Conservation (phyloP, 1,140 invertebrate species). For the Propsilocerus akamusi region DNA sequence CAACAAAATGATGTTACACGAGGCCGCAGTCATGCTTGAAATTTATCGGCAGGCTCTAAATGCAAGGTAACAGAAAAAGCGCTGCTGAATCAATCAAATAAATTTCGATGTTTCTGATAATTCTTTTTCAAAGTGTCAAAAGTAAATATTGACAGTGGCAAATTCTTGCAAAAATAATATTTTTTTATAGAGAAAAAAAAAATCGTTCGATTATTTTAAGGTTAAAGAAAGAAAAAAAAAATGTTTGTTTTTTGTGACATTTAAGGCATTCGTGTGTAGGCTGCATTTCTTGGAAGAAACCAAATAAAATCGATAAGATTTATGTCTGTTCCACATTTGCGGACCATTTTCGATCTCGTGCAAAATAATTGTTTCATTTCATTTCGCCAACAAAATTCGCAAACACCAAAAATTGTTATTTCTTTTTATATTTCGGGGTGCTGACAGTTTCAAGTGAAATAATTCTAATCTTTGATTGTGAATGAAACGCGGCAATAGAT, state of each 20-base stretch:
- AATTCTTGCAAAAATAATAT: too few species aligned
- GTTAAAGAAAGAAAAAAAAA: too few species aligned
- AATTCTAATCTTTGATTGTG: background rate
- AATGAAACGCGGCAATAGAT: too few species aligned
- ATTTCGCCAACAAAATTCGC: too few species aligned
- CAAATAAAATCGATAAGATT: constrained; percentile 4
- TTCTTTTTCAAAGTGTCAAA: too few species aligned
- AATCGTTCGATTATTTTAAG: too few species aligned
- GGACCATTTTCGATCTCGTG: background rate
- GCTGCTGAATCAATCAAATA: background rate
- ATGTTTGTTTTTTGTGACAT: too few species aligned
- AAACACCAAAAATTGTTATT: too few species aligned
- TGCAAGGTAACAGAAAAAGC: constrained; percentile 18
- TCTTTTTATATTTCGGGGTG: background rate
- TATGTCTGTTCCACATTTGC: background rate
- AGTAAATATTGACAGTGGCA: too few species aligned
- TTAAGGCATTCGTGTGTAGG: background rate
- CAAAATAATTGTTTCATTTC: background rate
- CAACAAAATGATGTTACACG: constrained; percentile 24
- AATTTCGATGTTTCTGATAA: background rate
- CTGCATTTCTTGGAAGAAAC: background rate
- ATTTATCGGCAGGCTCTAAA: constrained; percentile 24
- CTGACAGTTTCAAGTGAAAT: background rate
- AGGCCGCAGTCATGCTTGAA: constrained; percentile 23
- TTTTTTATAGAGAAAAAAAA: too few species aligned